Base-by-base conservation (phyloP, 2,113 vertebrate genomes). In the Pelecanus crispus region DNA sequence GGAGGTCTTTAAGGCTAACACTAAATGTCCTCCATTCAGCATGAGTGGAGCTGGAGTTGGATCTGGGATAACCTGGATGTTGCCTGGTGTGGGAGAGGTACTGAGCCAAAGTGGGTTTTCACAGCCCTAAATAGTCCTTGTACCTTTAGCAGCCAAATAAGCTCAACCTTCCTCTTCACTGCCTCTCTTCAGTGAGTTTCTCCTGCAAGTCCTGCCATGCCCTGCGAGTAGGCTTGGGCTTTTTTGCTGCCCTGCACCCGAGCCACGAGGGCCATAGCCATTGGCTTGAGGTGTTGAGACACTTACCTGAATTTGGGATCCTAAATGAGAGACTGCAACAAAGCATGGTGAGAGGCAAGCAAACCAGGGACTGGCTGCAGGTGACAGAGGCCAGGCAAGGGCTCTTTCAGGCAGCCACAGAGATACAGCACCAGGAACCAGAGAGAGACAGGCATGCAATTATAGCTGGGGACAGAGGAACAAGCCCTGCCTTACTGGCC, bases 161-260 rank as follows among this genome's bases (percentile, higher is more conserved):
- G 20, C 1, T 3, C 45, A 62, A 32, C 20, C 5, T 63, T 52
- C 31, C 26, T 19, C 55, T 86, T 81, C 0, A 0, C 31, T 82
- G 44, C 9, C 11, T 7, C 38, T 70, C 70, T 65, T 55, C 42
- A 47, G 42, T 10, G 38, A 42, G 40, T 47, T 93, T 89, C 36
- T 72, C n/a, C 47, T 81, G 55, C 44, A 25, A 53, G 40, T 53
- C 16, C 29, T 2, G 1, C 36, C 31, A 31, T 59, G 44, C 11
- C 26, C 12, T 68, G 29, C 11, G 9, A 10, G 24, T 44, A 71
- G 34, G 31, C 12, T 79, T 74, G 31, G 34, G 13, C 6, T 49
- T 47, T 73, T 58, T 40, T 47, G 14, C 52, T 86, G 75, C 20
- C 24, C 18, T 79, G 26, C 61, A 49, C 5, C 8, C 3, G 2